Evolutionary conservation across 2,797 vertebrate species (phyloP).

Genomic region (Yasuhikotakia modesta): DNA sequence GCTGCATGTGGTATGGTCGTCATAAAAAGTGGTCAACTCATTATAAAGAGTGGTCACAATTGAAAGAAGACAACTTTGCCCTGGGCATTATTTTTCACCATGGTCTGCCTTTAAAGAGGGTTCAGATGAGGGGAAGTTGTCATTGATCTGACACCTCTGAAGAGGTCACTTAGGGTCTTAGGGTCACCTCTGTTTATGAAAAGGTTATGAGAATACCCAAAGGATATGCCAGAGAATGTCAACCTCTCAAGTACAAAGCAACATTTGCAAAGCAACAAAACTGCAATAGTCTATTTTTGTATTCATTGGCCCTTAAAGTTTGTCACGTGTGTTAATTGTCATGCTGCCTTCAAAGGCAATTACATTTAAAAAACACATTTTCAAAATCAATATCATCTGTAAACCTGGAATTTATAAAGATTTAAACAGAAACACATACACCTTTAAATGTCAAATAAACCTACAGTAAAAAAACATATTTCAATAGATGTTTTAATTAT

Average conservation of each 20-base stretch:
- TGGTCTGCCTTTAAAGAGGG: slow-evolving; percentile 59
- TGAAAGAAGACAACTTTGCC: slow-evolving; percentile 61
- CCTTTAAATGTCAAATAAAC: background rate
- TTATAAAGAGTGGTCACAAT: slow-evolving; percentile 67
- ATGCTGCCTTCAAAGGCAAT: slow-evolving; percentile 20
- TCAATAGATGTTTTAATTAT: too few species aligned
- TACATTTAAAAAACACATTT: slow-evolving; percentile 9
- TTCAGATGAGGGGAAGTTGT: slow-evolving; percentile 60
- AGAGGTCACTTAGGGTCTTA: slow-evolving; percentile 73
- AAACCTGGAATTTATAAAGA: background rate
- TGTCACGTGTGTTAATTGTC: slow-evolving; percentile 30
- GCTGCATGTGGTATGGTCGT: slow-evolving; percentile 19
- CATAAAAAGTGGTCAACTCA: slow-evolving; percentile 71
- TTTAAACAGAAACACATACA: background rate
- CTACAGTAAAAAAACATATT: background rate
- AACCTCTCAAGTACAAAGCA: slow-evolving; percentile 54
- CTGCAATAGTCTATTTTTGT: slow-evolving; percentile 15
- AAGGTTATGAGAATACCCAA: slow-evolving; percentile 70
- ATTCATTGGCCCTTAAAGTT: slow-evolving; percentile 47
- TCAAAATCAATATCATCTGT: slow-evolving; percentile 25
- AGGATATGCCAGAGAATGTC: slow-evolving; percentile 69
- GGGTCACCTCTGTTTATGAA: slow-evolving; percentile 83
- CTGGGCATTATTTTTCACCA: slow-evolving; percentile 68
- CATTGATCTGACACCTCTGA: slow-evolving; percentile 75
- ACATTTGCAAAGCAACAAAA: too few species aligned